phyloP scores from a whole-genome alignment of 1,140 invertebrate genomes.

The Pectinophora gossypiella region DNA sequence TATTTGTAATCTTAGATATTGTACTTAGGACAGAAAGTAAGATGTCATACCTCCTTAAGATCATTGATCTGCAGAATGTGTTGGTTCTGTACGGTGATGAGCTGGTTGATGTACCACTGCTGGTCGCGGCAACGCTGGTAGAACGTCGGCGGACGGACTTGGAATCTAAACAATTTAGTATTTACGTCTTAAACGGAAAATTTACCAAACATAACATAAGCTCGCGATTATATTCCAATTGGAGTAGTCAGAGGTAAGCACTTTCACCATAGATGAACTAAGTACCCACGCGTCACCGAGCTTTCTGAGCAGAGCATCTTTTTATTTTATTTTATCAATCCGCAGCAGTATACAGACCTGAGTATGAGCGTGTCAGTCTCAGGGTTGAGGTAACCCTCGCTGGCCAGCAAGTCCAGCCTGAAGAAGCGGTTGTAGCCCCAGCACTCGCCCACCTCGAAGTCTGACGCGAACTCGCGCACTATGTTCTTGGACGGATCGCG shows the following conservation, averaged over 20 bases:
- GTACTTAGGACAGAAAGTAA: too few relatives aligned
- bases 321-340: too few relatives aligned
- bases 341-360: constrained; percentile 76
- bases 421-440: constrained; percentile 98
- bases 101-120: constrained; percentile 94
- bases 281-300: too few relatives aligned
- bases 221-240: too few relatives aligned
- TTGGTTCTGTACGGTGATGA: constrained; percentile 88
- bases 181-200: too few relatives aligned
- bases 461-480: constrained; percentile 93
- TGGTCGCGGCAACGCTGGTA: constrained; percentile 95
- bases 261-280: too few relatives aligned
- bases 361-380: constrained; percentile 85
- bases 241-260: too few relatives aligned
- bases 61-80: constrained; percentile 89
- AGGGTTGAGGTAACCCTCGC: constrained; percentile 91
- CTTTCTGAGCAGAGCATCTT: too few relatives aligned
- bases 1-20: too few relatives aligned
- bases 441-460: constrained; percentile 98
- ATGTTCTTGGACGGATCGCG: constrained; percentile 93
- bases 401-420: constrained; percentile 90
- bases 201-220: too few relatives aligned
- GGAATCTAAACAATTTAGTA: constrained; percentile 83
- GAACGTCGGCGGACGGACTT: constrained; percentile 94
- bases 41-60: constrained; percentile 83